These are phyloP conservation scores for Heliconius ethilla DNA, from an alignment of 2,888 invertebrate genomes.

Conservation along the genomic window DNA sequence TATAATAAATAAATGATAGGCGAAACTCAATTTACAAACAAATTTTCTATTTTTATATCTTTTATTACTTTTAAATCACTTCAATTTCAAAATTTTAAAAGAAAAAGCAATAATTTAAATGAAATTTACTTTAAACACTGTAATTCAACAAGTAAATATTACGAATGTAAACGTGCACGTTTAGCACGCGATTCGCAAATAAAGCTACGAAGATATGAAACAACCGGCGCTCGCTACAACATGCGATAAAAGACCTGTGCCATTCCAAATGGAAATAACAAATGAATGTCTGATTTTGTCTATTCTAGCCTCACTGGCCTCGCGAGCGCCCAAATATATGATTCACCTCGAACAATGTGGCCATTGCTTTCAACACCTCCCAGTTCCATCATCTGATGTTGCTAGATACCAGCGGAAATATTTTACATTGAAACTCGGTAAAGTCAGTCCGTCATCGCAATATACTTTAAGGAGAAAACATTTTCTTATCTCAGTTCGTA, in stretches of 20 bases:
- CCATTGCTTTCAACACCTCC: constrained; percentile 9
- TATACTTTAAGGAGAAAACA: constrained; percentile 40
- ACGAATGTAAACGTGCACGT: constrained; percentile 59
- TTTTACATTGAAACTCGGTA: constrained; percentile 19
- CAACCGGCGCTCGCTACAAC: constrained; percentile 63
- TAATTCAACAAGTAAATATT: constrained; percentile 74
- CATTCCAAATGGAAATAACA: constrained; percentile 70
- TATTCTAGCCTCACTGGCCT: constrained; percentile 49
- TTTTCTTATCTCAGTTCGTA: constrained; percentile 46
- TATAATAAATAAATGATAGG: not conserved
- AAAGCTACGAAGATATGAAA: constrained; percentile 77
- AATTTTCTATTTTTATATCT: not conserved
- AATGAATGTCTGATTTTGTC: constrained; percentile 63
- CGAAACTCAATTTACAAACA: not conserved
- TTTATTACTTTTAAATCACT: constrained; percentile 14
- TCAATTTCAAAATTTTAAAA: constrained; percentile 29
- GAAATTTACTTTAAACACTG: constrained; percentile 57
- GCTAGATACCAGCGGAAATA: not conserved
- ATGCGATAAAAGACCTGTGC: constrained; percentile 72
- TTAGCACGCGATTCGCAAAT: constrained; percentile 78
- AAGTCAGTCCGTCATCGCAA: constrained; percentile 21
- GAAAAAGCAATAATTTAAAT: constrained; percentile 44
- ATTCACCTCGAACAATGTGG: constrained; percentile 16
- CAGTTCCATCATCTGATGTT: not conserved
- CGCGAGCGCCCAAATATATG: constrained; percentile 38